phyloP scores from a whole-genome alignment of 2,113 vertebrate species.

The Gobio gobio region DNA sequence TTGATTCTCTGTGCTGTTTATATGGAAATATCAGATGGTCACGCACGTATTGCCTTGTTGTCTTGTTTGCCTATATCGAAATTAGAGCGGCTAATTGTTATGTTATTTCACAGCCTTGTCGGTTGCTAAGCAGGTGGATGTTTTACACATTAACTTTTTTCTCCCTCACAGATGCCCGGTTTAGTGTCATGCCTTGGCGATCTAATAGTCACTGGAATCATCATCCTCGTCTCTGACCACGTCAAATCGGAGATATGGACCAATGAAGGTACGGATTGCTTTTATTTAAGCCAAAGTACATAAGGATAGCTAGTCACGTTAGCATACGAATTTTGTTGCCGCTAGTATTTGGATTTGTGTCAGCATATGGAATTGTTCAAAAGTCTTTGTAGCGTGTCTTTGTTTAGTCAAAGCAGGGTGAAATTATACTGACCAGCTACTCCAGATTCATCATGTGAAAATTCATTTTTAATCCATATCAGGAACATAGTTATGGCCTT shows the following conservation, averaged over 20 bases:
- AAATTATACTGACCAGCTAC: not conserved
- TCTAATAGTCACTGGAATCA: conserved; percentile 59
- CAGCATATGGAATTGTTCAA: conserved; percentile 39
- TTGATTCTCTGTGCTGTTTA: conserved; percentile 34
- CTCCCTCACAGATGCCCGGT: conserved; percentile 59
- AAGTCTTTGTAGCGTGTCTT: conserved; percentile 11
- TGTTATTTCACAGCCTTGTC: conserved; percentile 10
- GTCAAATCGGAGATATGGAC: conserved; percentile 59
- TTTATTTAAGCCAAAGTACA: not conserved
- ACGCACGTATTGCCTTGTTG: conserved; percentile 46
- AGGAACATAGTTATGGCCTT: conserved; percentile 13
- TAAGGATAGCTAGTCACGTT: not conserved
- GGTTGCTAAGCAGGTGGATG: conserved; percentile 49
- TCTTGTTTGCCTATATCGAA: conserved; percentile 42
- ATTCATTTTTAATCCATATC: not conserved
- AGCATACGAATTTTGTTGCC: not conserved
- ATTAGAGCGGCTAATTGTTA: conserved; percentile 16
- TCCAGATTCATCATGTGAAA: conserved; percentile 14
- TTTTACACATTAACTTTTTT: conserved; percentile 11
- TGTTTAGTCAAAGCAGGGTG: not conserved
- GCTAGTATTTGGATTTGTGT: conserved; percentile 2
- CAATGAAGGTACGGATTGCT: conserved; percentile 61
- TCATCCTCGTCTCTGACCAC: conserved; percentile 39
- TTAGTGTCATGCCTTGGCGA: conserved; percentile 49
- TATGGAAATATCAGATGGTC: conserved; percentile 28